Evolutionary conservation across 2,113 vertebrate species (phyloP).

Genomic region (Parotia lawesii): DNA sequence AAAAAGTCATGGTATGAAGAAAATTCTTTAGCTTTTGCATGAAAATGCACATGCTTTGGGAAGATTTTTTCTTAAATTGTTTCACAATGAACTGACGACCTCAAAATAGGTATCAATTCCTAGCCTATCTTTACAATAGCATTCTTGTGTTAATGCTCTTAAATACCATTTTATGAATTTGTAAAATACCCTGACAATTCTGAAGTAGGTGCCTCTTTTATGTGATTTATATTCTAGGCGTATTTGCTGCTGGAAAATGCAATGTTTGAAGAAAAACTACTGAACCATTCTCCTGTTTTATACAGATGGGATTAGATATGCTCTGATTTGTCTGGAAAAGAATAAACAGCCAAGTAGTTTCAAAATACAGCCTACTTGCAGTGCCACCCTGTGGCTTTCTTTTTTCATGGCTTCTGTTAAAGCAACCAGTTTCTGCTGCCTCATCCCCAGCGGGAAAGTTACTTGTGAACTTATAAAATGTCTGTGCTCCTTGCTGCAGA

Average conservation of each 20-base stretch:
- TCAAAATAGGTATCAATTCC: rapidly evolving
- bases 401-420: background rate
- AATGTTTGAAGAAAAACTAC: background rate
- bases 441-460: rapidly evolving
- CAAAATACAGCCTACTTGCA: background rate
- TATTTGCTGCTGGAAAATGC: background rate
- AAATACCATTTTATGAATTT: background rate
- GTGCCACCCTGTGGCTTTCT: conserved; percentile 47
- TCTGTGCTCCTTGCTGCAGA: background rate
- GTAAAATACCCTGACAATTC: background rate
- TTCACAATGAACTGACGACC: background rate
- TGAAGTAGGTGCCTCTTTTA: background rate
- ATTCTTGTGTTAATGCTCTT: background rate
- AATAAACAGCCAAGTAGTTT: background rate
- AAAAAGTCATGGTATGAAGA: background rate
- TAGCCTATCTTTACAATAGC: background rate
- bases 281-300: background rate
- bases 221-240: background rate
- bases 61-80: background rate
- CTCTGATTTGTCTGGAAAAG: conserved; percentile 3
- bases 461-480: background rate
- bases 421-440: background rate
- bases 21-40: background rate
- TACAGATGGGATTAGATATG: background rate
- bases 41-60: background rate